Percentiles rank a stretch among this genome's conserved stretches.
These are phyloP conservation scores for Rhogogaster chlorosoma DNA, from an alignment of 2,888 invertebrate genomes.

Conservation along the genomic window DNA sequence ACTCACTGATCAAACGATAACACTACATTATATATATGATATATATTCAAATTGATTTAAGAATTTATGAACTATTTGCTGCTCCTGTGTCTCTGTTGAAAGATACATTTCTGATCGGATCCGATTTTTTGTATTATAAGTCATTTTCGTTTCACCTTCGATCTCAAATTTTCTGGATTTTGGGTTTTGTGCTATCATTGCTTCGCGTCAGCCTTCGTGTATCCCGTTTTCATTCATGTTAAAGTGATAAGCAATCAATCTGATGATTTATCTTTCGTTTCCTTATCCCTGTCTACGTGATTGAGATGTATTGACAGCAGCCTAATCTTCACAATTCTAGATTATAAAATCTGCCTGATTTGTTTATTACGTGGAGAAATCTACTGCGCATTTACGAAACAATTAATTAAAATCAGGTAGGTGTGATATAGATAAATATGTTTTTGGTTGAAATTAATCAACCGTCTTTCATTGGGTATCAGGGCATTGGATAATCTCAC, in stretches of 20 bases:
- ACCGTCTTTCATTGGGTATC: background rate
- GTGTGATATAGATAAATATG: background rate
- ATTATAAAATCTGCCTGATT: background rate
- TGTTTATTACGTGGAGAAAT: background rate
- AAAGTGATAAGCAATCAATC: background rate
- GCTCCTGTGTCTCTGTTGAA: background rate
- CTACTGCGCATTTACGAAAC: background rate
- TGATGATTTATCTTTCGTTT: background rate
- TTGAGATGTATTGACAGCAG: background rate
- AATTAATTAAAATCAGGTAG: background rate
- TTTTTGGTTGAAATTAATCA: background rate
- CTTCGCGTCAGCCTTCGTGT: background rate
- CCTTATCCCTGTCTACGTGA: background rate
- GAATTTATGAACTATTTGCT: background rate
- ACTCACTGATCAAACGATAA: background rate
- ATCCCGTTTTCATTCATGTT: background rate
- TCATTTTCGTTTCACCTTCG: background rate
- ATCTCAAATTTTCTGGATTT: background rate
- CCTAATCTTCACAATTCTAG: background rate
- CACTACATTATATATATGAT: no score
- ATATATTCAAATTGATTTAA: background rate
- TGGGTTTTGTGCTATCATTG: background rate
- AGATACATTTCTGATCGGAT: no score
- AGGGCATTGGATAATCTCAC: background rate
- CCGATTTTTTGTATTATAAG: background rate